A percentile compares a stretch with the other conserved stretches of the same genome.
phyloP scores from a whole-genome alignment of 2,888 invertebrate genomes.

The Opisthograptis luteolata region DNA sequence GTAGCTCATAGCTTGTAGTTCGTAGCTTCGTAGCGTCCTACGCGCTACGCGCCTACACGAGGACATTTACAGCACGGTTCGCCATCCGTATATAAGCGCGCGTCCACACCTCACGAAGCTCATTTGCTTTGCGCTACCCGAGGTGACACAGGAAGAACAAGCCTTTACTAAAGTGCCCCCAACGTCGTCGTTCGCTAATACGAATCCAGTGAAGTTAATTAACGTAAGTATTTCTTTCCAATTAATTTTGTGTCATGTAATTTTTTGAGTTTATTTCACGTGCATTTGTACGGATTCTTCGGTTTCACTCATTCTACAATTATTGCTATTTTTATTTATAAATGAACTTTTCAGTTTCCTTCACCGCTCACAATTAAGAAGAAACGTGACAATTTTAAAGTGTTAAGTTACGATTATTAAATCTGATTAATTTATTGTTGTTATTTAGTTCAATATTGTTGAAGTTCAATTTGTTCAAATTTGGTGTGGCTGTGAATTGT shows the following conservation, averaged over 20 bases:
- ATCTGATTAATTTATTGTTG: too few species aligned
- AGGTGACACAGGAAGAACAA: constrained; percentile 28
- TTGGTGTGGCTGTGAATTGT: too few species aligned
- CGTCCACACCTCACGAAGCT: constrained; percentile 55
- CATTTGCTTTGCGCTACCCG: constrained; percentile 69
- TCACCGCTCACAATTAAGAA: too few species aligned
- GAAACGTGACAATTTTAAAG: too few species aligned
- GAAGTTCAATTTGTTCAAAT: too few species aligned
- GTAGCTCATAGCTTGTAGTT: too few species aligned
- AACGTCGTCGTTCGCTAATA: background rate
- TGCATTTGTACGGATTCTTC: too few species aligned
- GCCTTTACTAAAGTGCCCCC: constrained; percentile 12
- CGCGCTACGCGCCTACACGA: constrained; percentile 55
- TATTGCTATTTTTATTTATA: too few species aligned
- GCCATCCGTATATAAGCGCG: constrained; percentile 65
- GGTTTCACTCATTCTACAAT: too few species aligned
- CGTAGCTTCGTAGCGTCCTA: constrained; percentile 38
- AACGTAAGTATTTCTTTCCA: constrained; percentile 9
- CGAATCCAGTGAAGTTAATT: constrained; percentile 1
- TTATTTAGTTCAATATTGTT: too few species aligned
- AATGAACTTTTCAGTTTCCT: too few species aligned
- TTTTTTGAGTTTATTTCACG: background rate
- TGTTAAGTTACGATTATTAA: too few species aligned
- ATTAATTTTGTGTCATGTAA: background rate
- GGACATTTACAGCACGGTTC: constrained; percentile 41